Evolutionary conservation across 2,797 vertebrate species (phyloP), one percentile per base, ranked within the genome.

Genomic region (Rhinella marina): DNA sequence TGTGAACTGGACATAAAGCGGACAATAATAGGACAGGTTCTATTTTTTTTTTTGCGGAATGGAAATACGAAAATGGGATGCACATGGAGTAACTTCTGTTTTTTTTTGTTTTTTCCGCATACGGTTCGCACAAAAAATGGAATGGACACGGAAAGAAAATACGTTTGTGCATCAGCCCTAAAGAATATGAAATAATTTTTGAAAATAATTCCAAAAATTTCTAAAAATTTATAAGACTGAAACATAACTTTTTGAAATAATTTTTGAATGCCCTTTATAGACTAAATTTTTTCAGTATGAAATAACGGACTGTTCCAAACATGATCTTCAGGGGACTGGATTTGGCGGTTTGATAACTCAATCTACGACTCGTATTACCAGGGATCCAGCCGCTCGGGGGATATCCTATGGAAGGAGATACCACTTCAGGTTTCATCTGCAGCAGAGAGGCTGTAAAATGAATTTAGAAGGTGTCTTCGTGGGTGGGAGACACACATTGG

Each of bases 391-490:
- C 80, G 12, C 80, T 64, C 1, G 13, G 80, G 80, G 80, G 52
- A 64, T 81, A 66, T 81, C 52, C 64, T 4, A 23, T 25, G 80
- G 64, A 81, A 81, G 32, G 25, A 9, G 62, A 64, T 50, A 81
- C 50, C 79, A 23, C 32, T 32, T 41, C 21, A 59, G 17, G 23
- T 80, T 80, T 16, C 21, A 19, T 64, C 16, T 81, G 79, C 41
- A 48, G 48, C n/a, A 23, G 10, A n/a, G 27, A 13, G 57, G 41
- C 79, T 81, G 57, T 48, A n/a, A 62, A 62, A 41, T 62, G 21
- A 61, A 81, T 81, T 61, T 81, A 81, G 32, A 21, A 48, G 23
- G 19, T n/a, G 57, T 23, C 5, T 12, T 61, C 1, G 19, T 81
- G 3, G 23, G 5, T 21, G 0, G 23, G 54, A 81, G 14, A 41